These are phyloP conservation scores for Masticophis lateralis DNA, from an alignment of 2,797 vertebrate genomes.

Conservation along the genomic window DNA sequence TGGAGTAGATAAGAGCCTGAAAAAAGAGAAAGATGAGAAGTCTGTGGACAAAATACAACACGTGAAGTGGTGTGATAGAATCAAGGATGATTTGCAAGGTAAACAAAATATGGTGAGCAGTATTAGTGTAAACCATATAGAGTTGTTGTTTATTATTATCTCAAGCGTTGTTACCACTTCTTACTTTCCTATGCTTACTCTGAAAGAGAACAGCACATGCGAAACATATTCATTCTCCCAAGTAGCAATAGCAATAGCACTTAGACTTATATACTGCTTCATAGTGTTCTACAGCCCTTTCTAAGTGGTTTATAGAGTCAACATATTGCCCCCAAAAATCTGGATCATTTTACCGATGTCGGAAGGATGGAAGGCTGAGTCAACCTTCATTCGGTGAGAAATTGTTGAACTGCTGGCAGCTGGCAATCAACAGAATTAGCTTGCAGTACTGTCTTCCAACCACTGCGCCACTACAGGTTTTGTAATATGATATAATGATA, in stretches of 20 bases:
- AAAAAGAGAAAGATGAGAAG: neutral
- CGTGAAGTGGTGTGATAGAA: neutral
- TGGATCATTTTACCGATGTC: too few species aligned
- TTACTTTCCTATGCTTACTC: neutral
- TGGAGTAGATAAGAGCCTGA: neutral
- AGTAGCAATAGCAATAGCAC: neutral
- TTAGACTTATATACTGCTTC: too few species aligned
- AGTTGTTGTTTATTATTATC: neutral
- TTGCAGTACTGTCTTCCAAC: too few species aligned
- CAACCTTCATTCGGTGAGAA: too few species aligned
- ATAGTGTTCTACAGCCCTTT: too few species aligned
- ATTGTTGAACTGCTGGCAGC: too few species aligned
- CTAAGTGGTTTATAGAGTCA: too few species aligned
- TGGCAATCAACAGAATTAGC: too few species aligned
- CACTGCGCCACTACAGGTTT: too few species aligned
- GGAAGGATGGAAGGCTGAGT: too few species aligned
- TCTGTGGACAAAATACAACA: neutral
- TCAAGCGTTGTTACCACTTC: neutral
- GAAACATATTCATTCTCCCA: neutral
- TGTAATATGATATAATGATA: neutral
- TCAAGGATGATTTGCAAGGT: neutral
- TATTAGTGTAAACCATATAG: neutral
- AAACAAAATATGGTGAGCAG: neutral
- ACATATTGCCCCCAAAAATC: too few species aligned
- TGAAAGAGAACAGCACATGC: neutral